Base-by-base conservation (phyloP, 2,888 invertebrate genomes). In the Aromia moschata region DNA sequence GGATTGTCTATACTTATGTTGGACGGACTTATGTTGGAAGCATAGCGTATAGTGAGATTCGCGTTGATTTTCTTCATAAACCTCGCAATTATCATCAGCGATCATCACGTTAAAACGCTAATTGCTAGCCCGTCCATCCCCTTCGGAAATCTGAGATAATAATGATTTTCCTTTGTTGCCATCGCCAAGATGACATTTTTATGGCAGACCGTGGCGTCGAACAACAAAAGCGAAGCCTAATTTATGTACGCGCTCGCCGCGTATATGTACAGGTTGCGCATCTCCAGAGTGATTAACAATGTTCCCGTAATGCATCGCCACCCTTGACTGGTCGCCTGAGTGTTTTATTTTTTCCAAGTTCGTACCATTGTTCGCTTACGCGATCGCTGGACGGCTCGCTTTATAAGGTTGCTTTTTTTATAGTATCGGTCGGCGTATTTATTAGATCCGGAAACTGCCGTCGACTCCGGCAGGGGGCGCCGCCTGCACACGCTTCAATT, bases 281-380 rank as follows among this genome's bases (percentile, higher is more conserved):
- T 71, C 68, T 67, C 62, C 63, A 64, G 64, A 71, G 70, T 70
- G 71, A 71, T 71, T 70, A 70, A 70, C 71, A 70, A 71, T 70
- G 71, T 71, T 71, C 65, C 65, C 55, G 58, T 57, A 59, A 70
- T 53, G 71, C 62, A 44, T 65, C 56, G 71, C 55, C 66, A 66
- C 72, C 60, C 72, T 66, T 65, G 55, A 71, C 65, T 67, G 65
- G 68, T 61, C 65, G 62, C 56, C 62, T 62, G 72, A 72, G 67
- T 72, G 70, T 69, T 69, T 71, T 65, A 66, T 64, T 68, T 69
- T 70, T 69, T 66, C 65, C 62, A 65, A 64, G 66, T 67, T 65
- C 63, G 60, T 58, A 64, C 69, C 64, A 70, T 72, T 70, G 70
- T 72, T 72, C 69, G 63, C 65, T 58, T 65, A 62, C 59, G 64